Percentiles rank a stretch among this genome's conserved stretches.
Conservation (phyloP, 2,888 invertebrate genomes). For the Diaprepes abbreviatus region DNA sequence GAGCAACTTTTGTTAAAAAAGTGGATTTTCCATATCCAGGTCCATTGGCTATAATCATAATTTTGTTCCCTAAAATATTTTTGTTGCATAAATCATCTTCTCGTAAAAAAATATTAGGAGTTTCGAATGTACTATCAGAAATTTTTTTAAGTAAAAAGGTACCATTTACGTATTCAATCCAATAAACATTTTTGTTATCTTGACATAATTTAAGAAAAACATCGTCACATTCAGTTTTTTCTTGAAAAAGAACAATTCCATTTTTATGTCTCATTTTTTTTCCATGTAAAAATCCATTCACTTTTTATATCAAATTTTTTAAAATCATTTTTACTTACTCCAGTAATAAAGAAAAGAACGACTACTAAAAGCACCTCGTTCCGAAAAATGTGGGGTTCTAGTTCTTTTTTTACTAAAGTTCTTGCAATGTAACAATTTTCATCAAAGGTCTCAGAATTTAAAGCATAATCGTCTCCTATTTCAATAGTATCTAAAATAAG, state of each 20-base stretch:
- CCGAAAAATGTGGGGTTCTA: not conserved
- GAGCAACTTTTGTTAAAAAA: slow-evolving; percentile 21
- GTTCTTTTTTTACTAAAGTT: not conserved
- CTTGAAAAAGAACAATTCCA: not conserved
- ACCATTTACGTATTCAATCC: not conserved
- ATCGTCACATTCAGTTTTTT: not conserved
- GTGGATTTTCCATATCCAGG: slow-evolving; percentile 37
- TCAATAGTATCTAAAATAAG: not conserved
- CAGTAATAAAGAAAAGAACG: not conserved
- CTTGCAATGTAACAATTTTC: not conserved
- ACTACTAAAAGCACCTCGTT: not conserved
- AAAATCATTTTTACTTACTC: not conserved
- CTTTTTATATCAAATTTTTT: not conserved
- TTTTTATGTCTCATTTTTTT: not conserved
- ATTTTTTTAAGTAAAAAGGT: not conserved
- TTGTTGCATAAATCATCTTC: not conserved
- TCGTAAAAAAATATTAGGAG: not conserved
- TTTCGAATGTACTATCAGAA: not conserved
- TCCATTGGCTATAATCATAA: slow-evolving; percentile 29
- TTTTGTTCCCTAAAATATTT: slow-evolving; percentile 8
- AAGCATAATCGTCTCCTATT: not conserved
- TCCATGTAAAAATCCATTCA: not conserved
- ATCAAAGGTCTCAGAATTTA: not conserved
- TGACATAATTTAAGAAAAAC: not conserved
- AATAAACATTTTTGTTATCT: too few species aligned